phyloP scores from a whole-genome alignment of 1,140 invertebrate species.

The Venustaconcha ellipsiformis region DNA sequence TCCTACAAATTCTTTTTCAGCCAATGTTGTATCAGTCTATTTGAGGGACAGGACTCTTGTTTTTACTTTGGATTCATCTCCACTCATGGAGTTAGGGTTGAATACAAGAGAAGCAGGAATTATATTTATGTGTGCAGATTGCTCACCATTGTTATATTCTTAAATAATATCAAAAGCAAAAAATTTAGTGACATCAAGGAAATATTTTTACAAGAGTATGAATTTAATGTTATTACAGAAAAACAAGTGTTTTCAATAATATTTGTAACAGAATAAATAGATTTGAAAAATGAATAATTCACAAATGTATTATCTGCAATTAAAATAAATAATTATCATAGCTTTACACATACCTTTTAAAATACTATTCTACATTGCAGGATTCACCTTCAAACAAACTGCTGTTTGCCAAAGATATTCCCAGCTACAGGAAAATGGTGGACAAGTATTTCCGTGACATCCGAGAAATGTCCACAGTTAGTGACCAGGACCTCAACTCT shows the following conservation, averaged over 20 bases:
- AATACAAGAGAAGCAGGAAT: no score
- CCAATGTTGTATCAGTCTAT: no score
- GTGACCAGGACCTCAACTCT: slow-evolving; percentile 98
- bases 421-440: slow-evolving; percentile 63
- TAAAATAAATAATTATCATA: neutral
- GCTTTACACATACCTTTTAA: no score
- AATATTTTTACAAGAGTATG: no score
- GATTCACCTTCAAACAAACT: slow-evolving; percentile 68
- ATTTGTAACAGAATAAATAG: neutral
- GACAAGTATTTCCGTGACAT: slow-evolving; percentile 73
- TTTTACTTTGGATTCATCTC: no score
- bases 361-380: slow-evolving; percentile 39
- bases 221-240: neutral
- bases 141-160: no score
- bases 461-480: slow-evolving; percentile 89
- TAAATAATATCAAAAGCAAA: no score
- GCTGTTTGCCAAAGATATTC: slow-evolving; percentile 69
- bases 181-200: no score
- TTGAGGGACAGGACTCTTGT: no score
- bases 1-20: no score
- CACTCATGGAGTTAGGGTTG: no score
- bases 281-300: neutral
- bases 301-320: neutral
- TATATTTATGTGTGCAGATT: no score
- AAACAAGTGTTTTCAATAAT: neutral